Base-by-base conservation (phyloP, 2,888 invertebrate genomes). In the Orchesellides sinensis region DNA sequence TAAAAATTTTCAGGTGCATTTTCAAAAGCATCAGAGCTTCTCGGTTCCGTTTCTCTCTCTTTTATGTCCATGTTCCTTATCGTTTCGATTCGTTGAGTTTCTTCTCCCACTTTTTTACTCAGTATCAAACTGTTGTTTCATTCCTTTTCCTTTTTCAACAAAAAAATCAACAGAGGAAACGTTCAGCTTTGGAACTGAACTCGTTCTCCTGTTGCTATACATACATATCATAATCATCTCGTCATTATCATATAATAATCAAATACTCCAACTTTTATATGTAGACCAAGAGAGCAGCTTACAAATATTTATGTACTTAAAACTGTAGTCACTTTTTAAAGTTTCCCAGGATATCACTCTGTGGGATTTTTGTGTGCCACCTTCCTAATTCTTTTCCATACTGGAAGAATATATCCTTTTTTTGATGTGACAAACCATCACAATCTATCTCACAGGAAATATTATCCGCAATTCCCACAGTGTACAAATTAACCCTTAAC, bases 21-120 rank as follows among this genome's bases (percentile, higher is more conserved):
- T 70, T 35, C 65, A 72, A 74, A 40, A 8, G 32, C 32, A 5
- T 6, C 32, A 2, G 14, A 40, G 29, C 32, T 54, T 61, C 45
- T 70, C 47, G 69, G 82, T 82, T 82, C 82, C 82, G 82, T 75
- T 83, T 82, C 54, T 59, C 27, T 32, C 59, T 75, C 52, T n/a
- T n/a, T n/a, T n/a, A n/a, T 3, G 21, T 61, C 23, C 52, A 4
- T 54, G 72, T 72, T 73, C 73, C 66, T 68, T 56, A 54, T 75
- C 65, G 75, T 82, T 70, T 82, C 82, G 82, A 61, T 52, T 82
- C 65, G 82, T 54, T 70, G 82, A 61, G 35, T 70, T 65, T 63
- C 40, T 56, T 23, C 69, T 52, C 45, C 32, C 52, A 49, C 21
- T 78, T 78, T 59, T 78, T 59, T 23, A n/a, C 63, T n/a, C n/a